Conservation (phyloP, 2,113 vertebrate species). For the Myrmecophaga tridactyla region DNA sequence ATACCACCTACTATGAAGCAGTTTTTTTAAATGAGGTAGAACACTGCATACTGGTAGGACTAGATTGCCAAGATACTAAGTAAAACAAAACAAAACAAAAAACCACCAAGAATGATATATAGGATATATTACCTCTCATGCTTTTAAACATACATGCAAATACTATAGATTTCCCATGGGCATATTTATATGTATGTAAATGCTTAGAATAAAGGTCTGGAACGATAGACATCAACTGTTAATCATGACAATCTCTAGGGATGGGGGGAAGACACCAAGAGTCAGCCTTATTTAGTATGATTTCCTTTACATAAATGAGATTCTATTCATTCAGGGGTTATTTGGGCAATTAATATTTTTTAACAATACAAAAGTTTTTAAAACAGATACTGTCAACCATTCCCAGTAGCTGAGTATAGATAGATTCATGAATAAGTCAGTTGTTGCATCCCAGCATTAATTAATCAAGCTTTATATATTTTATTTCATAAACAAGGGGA, state of each 20-base stretch:
- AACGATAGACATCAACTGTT: not conserved
- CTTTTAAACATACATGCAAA: not conserved
- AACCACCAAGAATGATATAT: not conserved
- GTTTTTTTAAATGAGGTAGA: not conserved
- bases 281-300: not conserved
- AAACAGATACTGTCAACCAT: not conserved
- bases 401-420: not conserved
- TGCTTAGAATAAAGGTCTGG: not conserved
- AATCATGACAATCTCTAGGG: not conserved
- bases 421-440: not conserved
- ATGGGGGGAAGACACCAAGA: not conserved
- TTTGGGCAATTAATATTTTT: not conserved
- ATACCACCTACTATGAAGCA: not conserved
- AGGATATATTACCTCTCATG: not conserved
- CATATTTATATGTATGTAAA: not conserved
- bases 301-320: not conserved
- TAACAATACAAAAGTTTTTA: not conserved
- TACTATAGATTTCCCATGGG: not conserved
- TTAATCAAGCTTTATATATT: not conserved
- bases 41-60: no score
- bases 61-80: no score
- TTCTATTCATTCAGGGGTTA: not conserved
- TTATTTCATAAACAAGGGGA: not conserved
- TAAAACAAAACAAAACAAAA: no score
- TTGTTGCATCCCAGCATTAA: not conserved